phyloP scores from a whole-genome alignment of 1,140 invertebrate species.

The Himalopsyche phryganea region DNA sequence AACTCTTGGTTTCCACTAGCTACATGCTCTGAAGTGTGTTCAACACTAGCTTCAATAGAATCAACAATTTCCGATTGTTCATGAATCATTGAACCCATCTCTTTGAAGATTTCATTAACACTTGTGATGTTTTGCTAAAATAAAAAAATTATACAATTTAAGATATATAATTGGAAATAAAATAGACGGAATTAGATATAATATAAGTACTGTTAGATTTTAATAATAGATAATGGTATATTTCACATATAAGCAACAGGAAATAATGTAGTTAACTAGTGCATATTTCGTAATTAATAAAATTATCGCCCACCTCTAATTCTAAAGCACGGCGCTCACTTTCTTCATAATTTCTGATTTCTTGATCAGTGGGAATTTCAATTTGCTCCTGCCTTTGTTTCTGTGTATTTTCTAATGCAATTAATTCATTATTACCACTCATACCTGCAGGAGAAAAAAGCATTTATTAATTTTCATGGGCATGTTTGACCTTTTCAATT shows the following conservation, averaged over 20 bases:
- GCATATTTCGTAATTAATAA: too few relatives aligned
- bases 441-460: not conserved
- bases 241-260: too few relatives aligned
- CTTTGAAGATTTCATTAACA: constrained; percentile 98
- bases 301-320: constrained; percentile 84
- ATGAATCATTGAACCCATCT: constrained; percentile 92
- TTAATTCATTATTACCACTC: constrained; percentile 18
- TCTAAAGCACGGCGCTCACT: constrained; percentile 86
- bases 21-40: constrained; percentile 84
- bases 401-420: constrained; percentile 22
- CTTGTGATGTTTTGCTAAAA: constrained; percentile 87
- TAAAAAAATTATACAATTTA: not conserved
- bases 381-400: constrained; percentile 63
- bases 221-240: too few relatives aligned
- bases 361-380: constrained; percentile 80
- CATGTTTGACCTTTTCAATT: too few relatives aligned
- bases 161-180: too few relatives aligned
- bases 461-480: too few relatives aligned
- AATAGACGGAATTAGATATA: too few relatives aligned
- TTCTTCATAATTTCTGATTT: constrained; percentile 81
- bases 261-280: too few relatives aligned
- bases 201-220: too few relatives aligned
- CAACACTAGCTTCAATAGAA: constrained; percentile 95
- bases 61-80: constrained; percentile 96
- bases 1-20: constrained; percentile 77